Conservation (phyloP, 1,140 invertebrate species). For the Sminthurides bifidus region DNA sequence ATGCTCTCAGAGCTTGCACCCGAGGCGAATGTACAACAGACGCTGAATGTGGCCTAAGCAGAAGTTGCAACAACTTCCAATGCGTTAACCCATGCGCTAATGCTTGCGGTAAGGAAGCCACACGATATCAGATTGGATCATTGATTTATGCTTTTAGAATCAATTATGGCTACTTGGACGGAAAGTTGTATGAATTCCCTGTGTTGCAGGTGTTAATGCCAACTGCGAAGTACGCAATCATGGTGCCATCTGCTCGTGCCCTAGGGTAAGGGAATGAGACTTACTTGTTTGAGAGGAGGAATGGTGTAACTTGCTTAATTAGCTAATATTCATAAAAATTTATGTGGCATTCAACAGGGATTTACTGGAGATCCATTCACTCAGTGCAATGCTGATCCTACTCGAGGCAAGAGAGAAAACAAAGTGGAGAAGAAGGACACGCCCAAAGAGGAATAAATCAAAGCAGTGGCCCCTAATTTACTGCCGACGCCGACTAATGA, state of each 20-base stretch:
- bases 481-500: too few relatives aligned
- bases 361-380: constrained; percentile 21
- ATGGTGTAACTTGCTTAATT: too few relatives aligned
- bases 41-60: constrained; percentile 54
- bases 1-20: constrained; percentile 48
- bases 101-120: constrained; percentile 7
- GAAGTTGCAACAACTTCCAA: constrained; percentile 54
- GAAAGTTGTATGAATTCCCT: too few relatives aligned
- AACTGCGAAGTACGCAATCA: constrained; percentile 54
- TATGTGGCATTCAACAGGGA: neutral
- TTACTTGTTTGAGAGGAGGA: too few relatives aligned
- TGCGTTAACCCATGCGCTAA: constrained; percentile 23
- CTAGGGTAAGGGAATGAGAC: neutral
- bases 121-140: neutral
- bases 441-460: neutral
- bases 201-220: constrained; percentile 17
- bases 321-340: neutral
- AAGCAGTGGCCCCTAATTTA: neutral
- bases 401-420: constrained; percentile 19
- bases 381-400: constrained; percentile 18
- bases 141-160: too few relatives aligned
- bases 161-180: too few relatives aligned
- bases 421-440: neutral
- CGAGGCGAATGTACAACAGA: constrained; percentile 63
- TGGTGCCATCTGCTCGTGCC: constrained; percentile 54